Evolutionary conservation across 2,797 vertebrate species (phyloP).

Genomic region (Sylvilagus floridanus): DNA sequence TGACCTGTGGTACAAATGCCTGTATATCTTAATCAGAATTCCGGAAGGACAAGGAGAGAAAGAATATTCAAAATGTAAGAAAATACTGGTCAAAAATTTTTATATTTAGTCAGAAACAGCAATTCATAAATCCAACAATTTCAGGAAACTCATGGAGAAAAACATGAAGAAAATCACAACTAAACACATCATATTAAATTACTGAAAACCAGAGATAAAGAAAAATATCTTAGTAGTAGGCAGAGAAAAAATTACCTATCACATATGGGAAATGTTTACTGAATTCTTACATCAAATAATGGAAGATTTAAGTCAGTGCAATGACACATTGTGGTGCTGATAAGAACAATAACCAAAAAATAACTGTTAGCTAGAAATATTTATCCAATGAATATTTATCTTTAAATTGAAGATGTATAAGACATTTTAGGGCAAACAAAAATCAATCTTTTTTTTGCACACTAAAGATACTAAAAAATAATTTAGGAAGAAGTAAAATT

Average conservation of each 20-base stretch:
- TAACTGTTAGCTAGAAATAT: not conserved
- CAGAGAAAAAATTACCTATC: not conserved
- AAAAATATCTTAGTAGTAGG: not conserved
- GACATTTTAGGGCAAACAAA: not conserved
- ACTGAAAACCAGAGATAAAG: not conserved
- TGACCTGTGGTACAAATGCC: not conserved
- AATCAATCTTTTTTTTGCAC: not conserved
- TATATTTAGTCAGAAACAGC: not conserved
- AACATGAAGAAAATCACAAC: not conserved
- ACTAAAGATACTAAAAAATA: not conserved
- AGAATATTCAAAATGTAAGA: not conserved
- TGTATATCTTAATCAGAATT: not conserved
- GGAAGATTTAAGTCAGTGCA: not conserved
- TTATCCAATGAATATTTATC: not conserved
- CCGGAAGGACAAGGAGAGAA: not conserved
- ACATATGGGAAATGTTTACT: not conserved
- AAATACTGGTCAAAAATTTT: not conserved
- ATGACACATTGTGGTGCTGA: not conserved
- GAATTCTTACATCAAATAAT: not conserved
- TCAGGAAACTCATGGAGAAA: not conserved
- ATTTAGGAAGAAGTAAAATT: not conserved
- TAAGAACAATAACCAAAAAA: conserved; percentile 7
- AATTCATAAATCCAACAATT: not conserved
- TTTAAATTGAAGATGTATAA: conserved; percentile 10
- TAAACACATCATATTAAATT: not conserved